Evolutionary conservation across 1,140 invertebrate species (phyloP), one percentile per base, ranked within the genome.

Genomic region (Ceratitis capitata): DNA sequence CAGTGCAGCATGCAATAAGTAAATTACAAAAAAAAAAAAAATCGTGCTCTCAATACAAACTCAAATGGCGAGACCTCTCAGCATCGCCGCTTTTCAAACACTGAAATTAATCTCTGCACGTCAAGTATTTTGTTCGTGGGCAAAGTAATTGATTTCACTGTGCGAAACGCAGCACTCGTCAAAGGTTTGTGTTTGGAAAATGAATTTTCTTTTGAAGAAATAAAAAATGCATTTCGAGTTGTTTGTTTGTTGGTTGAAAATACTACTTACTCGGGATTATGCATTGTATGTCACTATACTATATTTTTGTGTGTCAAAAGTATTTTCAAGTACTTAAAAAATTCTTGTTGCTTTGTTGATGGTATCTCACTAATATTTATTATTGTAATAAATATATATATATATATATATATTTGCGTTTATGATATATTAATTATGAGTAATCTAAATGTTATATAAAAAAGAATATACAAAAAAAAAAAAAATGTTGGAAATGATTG

Each of bases 201-300:
- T 39, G 32, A 78, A 47, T 78, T 78, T 78, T 69, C 23, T 14
- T 12, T n/a, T n/a, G n/a, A n/a, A n/a, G n/a, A n/a, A n/a, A n/a
- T n/a, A n/a, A n/a, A n/a, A n/a, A n/a, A n/a, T n/a, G n/a, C n/a
- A n/a, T n/a, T n/a, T n/a, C n/a, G 7, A 45, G 69, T 74, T 78
- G 39, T 78, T 78, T 78, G 69, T 45, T 78, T 78, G 69, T 78
- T 78, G 69, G 69, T 78, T 78, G 69, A 78, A 78, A 23, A 39
- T 19, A 7, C 19, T 0, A 23, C 16, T 14, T 56, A 3, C 45
- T 23, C 19, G 69, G 69, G 69, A 47, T 47, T 78, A 45, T 78
- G 35, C 69, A 78, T 23, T 78, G 26, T 42, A 19, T 78, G n/a
- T n/a, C 23, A 45, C 19, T 69, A 39, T 10, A 69, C n/a, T n/a